Base-by-base conservation (phyloP, 2,113 vertebrate genomes). In the Crotophaga sulcirostris region DNA sequence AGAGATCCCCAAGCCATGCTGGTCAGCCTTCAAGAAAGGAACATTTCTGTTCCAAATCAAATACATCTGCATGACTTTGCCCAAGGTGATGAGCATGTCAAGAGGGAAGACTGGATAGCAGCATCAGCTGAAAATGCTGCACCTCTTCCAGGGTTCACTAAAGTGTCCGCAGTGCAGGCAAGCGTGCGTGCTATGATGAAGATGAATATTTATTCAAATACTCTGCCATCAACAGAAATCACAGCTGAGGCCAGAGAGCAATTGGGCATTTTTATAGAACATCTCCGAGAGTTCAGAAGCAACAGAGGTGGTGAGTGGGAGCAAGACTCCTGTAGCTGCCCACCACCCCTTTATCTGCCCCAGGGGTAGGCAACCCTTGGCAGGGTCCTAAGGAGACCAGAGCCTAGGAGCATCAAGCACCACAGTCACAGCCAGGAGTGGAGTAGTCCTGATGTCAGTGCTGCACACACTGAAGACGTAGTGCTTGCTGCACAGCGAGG, bases 111-210 rank as follows among this genome's bases (percentile, higher is more conserved):
- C 16, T 26, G 38, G 45, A 44, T 7, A 59, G 68, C 66, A 62
- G 59, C 60, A 40, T 24, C 33, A 47, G 29, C 52, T 56, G 40
- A 31, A 80, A 75, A 47, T 26, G 62, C 44, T 83, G 38, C 1
- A 0, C 29, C 45, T 49, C 51, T 34, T 70, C 28, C 69, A 69
- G 80, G 66, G 13, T 1, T 4, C 55, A 15, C 28, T 38, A 23
- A 34, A 36, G 21, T 6, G 5, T 17, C 77, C 31, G 45, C 77
- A 40, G 51, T 34, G 12, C 40, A 21, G 93, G 11, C n/a, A 77
- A 49, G n/a, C 28, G 3, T 8, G 7, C 6, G 0, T 7, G 7
- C 23, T 34, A 13, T 11, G 31, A 67, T 13, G 36, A 40, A 7
- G 4, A 72, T 47, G 28, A 83, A 28, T 36, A 63, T 6, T 21